These are phyloP conservation scores for Thaumetopoea pityocampa DNA, from an alignment of 1,140 invertebrate genomes.

Conservation along the genomic window DNA sequence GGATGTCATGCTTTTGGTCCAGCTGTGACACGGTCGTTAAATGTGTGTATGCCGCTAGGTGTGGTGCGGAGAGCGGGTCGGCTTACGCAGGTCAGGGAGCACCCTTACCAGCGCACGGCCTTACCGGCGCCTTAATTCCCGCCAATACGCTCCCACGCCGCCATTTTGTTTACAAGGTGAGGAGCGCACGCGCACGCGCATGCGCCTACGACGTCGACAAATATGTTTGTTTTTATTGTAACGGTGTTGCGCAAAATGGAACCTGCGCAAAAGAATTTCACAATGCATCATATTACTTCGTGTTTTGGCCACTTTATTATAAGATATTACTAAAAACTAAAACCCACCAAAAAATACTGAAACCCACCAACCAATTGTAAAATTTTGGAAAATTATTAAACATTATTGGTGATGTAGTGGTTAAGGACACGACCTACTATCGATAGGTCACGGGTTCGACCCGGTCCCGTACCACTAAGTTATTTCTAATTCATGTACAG, in stretches of 20 bases:
- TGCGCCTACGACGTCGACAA: constrained; percentile 52
- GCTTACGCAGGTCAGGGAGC: constrained; percentile 90
- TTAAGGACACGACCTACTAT: no score
- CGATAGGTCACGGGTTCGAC: no score
- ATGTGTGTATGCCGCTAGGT: constrained; percentile 76
- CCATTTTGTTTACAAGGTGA: constrained; percentile 73
- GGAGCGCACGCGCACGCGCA: constrained; percentile 61
- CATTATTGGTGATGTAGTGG: no score
- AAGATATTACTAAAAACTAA: no score
- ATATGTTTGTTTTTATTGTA: constrained; percentile 50
- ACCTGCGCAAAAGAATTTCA: no score
- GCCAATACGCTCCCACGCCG: constrained; percentile 64
- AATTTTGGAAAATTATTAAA: no score
- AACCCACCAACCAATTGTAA: no score
- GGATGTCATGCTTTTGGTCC: constrained; percentile 35
- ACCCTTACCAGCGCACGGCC: constrained; percentile 93
- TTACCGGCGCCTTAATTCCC: constrained; percentile 69
- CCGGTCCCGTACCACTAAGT: no score
- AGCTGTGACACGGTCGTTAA: constrained; percentile 60
- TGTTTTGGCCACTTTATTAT: no score
- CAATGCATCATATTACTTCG: no score
- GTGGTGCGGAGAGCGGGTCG: constrained; percentile 85
- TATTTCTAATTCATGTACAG: no score
- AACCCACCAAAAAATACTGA: no score
- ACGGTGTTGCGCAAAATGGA: constrained; percentile 7